A percentile compares a stretch with the other conserved stretches of the same genome.
phyloP scores from a whole-genome alignment of 2,888 invertebrate species.

The Pandemis corylana region DNA sequence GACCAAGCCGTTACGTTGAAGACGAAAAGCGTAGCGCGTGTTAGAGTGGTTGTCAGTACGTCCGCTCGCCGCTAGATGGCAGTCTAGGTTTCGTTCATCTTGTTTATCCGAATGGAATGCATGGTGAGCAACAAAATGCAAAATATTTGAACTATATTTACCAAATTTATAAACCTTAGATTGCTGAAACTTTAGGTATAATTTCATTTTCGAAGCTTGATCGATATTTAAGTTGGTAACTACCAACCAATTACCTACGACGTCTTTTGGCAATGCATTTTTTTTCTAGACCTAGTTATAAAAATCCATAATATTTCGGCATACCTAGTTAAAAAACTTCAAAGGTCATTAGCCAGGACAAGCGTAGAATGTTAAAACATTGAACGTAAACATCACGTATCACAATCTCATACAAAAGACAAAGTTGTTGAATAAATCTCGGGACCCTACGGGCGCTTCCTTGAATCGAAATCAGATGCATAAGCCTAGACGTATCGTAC shows the following conservation, averaged over 20 bases:
- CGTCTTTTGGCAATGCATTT: too few species aligned
- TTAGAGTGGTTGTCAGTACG: slow-evolving; percentile 1
- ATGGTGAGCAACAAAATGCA: too few species aligned
- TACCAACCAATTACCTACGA: too few species aligned
- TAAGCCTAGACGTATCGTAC: slow-evolving; percentile 8
- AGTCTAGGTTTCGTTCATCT: background rate
- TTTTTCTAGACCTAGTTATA: too few species aligned
- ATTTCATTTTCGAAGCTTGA: too few species aligned
- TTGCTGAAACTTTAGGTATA: too few species aligned
- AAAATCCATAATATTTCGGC: background rate
- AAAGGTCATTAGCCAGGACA: background rate
- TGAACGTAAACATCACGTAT: slow-evolving; percentile 9
- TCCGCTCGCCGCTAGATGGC: slow-evolving; percentile 16
- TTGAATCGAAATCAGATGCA: slow-evolving; percentile 32
- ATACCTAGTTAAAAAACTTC: background rate
- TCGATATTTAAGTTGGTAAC: too few species aligned
- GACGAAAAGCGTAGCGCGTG: background rate
- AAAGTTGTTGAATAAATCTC: slow-evolving; percentile 33
- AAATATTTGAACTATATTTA: too few species aligned
- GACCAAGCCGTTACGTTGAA: background rate
- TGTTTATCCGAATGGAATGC: too few species aligned
- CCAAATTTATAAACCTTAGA: too few species aligned
- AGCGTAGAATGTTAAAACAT: background rate
- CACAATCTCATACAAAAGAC: slow-evolving; percentile 15
- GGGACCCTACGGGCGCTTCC: slow-evolving; percentile 13